Evolutionary conservation across 2,113 vertebrate species (phyloP).

Genomic region (Plestiodon gilberti): DNA sequence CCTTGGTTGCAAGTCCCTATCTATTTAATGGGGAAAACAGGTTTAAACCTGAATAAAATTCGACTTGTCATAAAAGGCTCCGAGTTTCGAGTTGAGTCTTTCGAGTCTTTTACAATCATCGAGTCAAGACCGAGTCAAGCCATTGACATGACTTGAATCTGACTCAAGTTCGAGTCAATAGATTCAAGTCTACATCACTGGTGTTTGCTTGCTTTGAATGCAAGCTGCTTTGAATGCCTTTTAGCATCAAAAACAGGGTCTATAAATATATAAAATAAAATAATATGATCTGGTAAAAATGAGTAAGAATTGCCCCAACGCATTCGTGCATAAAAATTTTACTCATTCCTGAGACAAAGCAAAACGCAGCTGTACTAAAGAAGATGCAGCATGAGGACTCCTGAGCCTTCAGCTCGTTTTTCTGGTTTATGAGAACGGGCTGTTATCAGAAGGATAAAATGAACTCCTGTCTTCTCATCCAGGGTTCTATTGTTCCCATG

Average conservation of each 20-base stretch:
- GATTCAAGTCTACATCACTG: no score
- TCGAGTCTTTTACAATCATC: no score
- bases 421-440: neutral
- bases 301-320: neutral
- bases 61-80: no score
- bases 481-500: constrained; percentile 21
- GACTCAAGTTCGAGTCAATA: no score
- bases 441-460: constrained; percentile 31
- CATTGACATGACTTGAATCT: no score
- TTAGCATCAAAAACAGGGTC: neutral
- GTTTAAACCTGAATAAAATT: no score
- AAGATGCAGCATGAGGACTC: neutral
- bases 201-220: no score
- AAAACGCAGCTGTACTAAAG: neutral
- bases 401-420: neutral
- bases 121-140: no score
- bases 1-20: no score
- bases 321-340: neutral
- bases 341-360: neutral
- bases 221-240: neutral
- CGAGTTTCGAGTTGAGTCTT: no score
- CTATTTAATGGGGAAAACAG: no score
- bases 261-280: neutral
- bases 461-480: neutral
- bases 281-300: neutral